Percentiles rank a stretch among this genome's conserved stretches.
phyloP scores from a whole-genome alignment of 2,888 invertebrate genomes.

The Papilio elwesi region DNA sequence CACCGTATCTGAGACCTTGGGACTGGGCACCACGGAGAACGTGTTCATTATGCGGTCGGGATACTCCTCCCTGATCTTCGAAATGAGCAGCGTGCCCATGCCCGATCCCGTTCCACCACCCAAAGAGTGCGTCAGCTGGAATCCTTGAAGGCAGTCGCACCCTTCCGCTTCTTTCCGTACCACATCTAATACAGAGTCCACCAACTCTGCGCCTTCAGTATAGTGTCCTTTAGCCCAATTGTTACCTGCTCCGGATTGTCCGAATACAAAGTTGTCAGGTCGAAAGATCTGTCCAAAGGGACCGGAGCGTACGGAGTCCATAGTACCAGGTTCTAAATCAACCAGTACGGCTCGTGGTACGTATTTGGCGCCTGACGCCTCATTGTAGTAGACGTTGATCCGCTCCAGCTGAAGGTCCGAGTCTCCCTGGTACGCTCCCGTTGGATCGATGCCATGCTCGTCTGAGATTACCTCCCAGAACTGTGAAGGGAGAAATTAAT shows the following conservation, averaged over 20 bases:
- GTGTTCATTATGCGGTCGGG: slow-evolving; percentile 90
- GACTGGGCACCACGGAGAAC: slow-evolving; percentile 88
- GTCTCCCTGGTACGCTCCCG: slow-evolving; percentile 85
- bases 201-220: slow-evolving; percentile 86
- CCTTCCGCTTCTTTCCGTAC: slow-evolving; percentile 86
- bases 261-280: slow-evolving; percentile 90
- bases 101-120: slow-evolving; percentile 91
- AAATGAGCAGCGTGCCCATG: slow-evolving; percentile 88
- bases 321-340: slow-evolving; percentile 73
- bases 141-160: slow-evolving; percentile 87
- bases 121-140: slow-evolving; percentile 87
- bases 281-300: slow-evolving; percentile 89
- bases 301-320: slow-evolving; percentile 88
- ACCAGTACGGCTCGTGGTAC: slow-evolving; percentile 71
- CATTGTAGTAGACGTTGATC: slow-evolving; percentile 91
- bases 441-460: slow-evolving; percentile 72
- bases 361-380: slow-evolving; percentile 83
- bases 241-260: slow-evolving; percentile 84
- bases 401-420: slow-evolving; percentile 89
- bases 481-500: slow-evolving; percentile 52
- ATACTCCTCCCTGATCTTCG: slow-evolving; percentile 89
- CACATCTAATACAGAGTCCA: slow-evolving; percentile 85
- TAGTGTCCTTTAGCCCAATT: slow-evolving; percentile 88
- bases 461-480: slow-evolving; percentile 77
- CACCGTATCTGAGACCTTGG: slow-evolving; percentile 90